Evolutionary conservation across 2,888 invertebrate genomes (phyloP).

Genomic region (Agriopis leucophaearia): DNA sequence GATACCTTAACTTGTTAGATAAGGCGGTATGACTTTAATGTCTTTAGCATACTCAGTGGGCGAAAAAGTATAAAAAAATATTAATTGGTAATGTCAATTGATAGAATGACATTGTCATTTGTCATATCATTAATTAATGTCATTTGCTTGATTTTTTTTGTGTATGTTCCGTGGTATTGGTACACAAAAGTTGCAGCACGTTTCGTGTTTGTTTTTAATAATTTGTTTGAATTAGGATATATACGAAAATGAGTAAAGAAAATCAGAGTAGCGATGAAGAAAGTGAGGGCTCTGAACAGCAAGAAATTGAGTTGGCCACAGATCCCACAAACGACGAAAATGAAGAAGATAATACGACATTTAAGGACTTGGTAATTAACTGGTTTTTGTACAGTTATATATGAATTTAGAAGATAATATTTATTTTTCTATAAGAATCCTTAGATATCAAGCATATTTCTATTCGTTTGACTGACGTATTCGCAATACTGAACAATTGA

Average conservation of each 20-base stretch:
- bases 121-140: too few species aligned
- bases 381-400: conserved; percentile 5
- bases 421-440: not conserved
- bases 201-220: not conserved
- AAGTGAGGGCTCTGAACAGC: conserved; percentile 55
- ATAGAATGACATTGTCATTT: too few species aligned
- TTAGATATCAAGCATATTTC: not conserved
- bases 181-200: not conserved
- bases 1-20: too few species aligned
- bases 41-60: too few species aligned
- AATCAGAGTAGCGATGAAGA: conserved; percentile 64
- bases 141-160: not conserved
- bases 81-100: too few species aligned
- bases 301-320: conserved; percentile 47
- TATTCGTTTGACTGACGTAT: not conserved
- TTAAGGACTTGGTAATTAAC: conserved; percentile 76
- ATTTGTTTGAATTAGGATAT: not conserved
- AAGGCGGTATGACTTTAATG: too few species aligned
- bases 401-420: not conserved
- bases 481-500: not conserved
- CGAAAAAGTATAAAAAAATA: too few species aligned
- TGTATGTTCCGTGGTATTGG: too few species aligned
- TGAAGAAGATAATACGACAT: conserved; percentile 74
- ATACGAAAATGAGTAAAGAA: conserved; percentile 67
- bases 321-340: conserved; percentile 51